A percentile compares a stretch with the other conserved stretches of the same genome.
phyloP scores from a whole-genome alignment of 2,797 vertebrate species.

The Oophaga sylvatica region DNA sequence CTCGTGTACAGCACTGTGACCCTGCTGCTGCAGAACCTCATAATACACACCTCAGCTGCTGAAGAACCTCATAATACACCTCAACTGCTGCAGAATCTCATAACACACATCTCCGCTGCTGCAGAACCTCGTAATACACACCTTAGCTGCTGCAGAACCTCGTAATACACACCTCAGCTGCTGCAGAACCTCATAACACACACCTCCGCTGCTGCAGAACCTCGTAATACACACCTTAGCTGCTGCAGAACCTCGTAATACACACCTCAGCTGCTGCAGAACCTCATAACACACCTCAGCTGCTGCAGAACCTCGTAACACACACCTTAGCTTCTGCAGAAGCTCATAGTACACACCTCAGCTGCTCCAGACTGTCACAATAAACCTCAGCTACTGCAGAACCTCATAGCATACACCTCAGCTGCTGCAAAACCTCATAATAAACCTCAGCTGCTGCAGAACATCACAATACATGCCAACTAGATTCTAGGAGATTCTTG shows the following conservation, averaged over 20 bases:
- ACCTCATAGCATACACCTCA: background rate
- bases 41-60: background rate
- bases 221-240: no score
- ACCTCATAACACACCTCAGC: background rate
- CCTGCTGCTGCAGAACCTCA: background rate
- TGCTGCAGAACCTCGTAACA: background rate
- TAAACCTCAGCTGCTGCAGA: background rate
- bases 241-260: background rate
- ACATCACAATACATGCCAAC: background rate
- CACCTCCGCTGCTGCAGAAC: no score
- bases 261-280: background rate
- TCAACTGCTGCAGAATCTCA: background rate
- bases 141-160: background rate
- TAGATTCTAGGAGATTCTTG: no score
- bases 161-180: background rate
- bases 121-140: background rate
- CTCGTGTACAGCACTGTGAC: no score
- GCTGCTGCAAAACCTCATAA: background rate
- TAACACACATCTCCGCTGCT: background rate
- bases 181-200: background rate
- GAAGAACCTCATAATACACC: background rate
- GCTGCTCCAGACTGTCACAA: background rate
- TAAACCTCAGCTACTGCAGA: no score
- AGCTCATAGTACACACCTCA: background rate
- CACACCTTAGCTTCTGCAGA: background rate